Base-by-base conservation (phyloP, 1,140 invertebrate genomes). In the Eriosoma lanigerum region DNA sequence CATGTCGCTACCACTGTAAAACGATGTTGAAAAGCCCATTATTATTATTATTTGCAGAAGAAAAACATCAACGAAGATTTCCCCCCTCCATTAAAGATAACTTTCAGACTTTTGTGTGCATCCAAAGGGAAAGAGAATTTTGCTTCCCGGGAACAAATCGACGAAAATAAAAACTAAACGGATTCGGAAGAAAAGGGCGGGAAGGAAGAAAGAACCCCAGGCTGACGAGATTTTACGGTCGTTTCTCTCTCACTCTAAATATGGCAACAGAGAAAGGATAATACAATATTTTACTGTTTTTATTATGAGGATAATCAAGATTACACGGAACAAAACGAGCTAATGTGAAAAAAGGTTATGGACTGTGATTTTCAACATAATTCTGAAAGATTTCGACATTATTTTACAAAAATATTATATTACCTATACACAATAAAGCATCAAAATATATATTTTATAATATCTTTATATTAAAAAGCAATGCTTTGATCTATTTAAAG, bases 21-120 rank as follows among this genome's bases (percentile, higher is more conserved):
- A 38, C 56, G 56, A 72, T 52, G 68, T 72, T 17, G 26, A 78
- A 78, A 78, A 78, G 75, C 38, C 75, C 75, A 78, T 78, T 78
- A 78, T 58, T 46, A 78, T 58, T 46, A 60, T 78, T 78, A 78
- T 78, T 78, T 78, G 75, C 56, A 78, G n/a, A 58, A 78, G 56
- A 78, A 78, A 75, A 62, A 78, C 75, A 78, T 78, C 75, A 72
- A 72, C 75, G 38, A 78, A 46, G 72, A 76, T 78, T 60, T 60
- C 17, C 44, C 44, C 38, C 50, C 56, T 58, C 75, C 21, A 68
- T 68, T 68, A 48, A 68, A 68, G 66, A 68, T 68, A 68, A 68
- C 66, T 68, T 68, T 48, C 44, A 68, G 66, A 68, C 66, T 68
- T 68, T 68, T 24, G 44, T 68, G 66, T 68, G 21, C 66, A 8